Evolutionary conservation across 2,888 invertebrate species (phyloP).

Genomic region (Aphodius granarius): DNA sequence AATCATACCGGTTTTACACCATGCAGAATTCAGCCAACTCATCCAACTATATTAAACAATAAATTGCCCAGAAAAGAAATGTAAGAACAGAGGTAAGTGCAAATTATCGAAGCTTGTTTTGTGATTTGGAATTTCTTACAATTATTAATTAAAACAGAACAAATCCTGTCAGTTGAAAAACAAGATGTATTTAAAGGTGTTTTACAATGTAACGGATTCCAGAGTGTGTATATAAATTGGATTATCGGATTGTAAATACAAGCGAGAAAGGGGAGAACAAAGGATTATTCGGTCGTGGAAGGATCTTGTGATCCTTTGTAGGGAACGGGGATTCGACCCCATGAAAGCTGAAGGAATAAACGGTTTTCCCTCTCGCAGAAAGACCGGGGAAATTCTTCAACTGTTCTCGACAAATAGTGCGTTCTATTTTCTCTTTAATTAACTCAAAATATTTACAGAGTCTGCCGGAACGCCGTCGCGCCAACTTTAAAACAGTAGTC

Average conservation of each 20-base stretch:
- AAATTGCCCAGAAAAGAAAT: not conserved
- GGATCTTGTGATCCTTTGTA: not conserved
- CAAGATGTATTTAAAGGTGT: too few species aligned
- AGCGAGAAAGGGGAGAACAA: not conserved
- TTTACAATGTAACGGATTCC: not conserved
- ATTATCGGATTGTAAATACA: not conserved
- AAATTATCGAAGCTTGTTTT: not conserved
- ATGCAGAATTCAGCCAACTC: not conserved
- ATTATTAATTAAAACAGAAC: not conserved
- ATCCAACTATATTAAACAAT: not conserved
- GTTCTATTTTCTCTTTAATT: slow-evolving; percentile 46
- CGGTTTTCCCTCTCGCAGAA: not conserved
- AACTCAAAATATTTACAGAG: slow-evolving; percentile 50
- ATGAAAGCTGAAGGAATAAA: not conserved
- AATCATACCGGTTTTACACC: not conserved
- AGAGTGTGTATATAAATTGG: not conserved
- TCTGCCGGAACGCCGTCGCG: slow-evolving; percentile 9
- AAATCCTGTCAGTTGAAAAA: too few species aligned
- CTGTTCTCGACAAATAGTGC: slow-evolving; percentile 14
- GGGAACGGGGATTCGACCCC: not conserved
- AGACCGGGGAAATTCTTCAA: slow-evolving; percentile 2
- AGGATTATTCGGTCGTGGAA: not conserved
- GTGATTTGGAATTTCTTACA: not conserved
- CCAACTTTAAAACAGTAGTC: not conserved
- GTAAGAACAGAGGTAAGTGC: not conserved